phyloP scores from a whole-genome alignment of 2,888 invertebrate genomes.

The Pyralis farinalis region DNA sequence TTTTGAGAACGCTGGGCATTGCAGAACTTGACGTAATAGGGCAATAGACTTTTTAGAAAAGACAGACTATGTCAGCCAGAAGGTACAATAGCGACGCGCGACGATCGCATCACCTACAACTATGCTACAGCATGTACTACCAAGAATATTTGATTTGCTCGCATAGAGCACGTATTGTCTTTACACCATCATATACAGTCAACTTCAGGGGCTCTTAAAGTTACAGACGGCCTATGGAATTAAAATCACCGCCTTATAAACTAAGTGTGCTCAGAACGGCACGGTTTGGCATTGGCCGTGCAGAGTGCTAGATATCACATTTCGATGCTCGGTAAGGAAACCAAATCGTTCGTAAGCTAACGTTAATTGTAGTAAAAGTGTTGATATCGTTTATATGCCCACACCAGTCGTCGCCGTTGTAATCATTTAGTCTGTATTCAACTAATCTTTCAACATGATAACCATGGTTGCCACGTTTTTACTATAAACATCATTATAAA shows the following conservation, averaged over 20 bases:
- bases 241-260: background rate
- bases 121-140: conserved; percentile 1
- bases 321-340: background rate
- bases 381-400: background rate
- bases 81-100: conserved; percentile 1
- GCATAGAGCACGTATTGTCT: conserved; percentile 1
- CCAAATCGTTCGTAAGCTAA: background rate
- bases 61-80: no score
- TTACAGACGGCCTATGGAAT: background rate
- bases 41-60: no score
- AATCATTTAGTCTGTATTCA: background rate
- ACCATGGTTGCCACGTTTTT: no score
- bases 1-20: no score
- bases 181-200: background rate
- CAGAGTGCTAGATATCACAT: background rate
- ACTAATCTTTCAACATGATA: background rate
- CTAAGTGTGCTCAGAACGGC: background rate
- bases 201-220: background rate
- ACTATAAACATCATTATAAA: background rate
- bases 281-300: background rate
- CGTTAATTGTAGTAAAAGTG: background rate
- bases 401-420: background rate
- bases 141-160: background rate
- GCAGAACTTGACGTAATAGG: no score
- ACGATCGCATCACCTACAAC: background rate